Conservation (phyloP, 2,888 invertebrate species). For the Escarpia spicata region DNA sequence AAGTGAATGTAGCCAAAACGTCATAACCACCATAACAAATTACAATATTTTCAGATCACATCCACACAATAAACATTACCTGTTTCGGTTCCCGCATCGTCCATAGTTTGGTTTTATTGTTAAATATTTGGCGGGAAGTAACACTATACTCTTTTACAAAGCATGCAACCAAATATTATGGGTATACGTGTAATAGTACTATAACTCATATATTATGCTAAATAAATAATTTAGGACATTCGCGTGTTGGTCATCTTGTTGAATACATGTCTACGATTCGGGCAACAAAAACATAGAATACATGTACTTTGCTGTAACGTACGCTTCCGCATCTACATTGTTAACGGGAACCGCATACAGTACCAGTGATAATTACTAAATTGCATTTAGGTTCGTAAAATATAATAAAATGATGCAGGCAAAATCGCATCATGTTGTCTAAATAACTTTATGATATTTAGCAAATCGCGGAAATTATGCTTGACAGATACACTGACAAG, state of each 20-base stretch:
- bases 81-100: not conserved
- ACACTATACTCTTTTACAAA: not conserved
- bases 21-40: not conserved
- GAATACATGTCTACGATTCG: not conserved
- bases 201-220: too few species aligned
- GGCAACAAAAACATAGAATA: not conserved
- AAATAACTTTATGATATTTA: not conserved
- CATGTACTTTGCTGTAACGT: not conserved
- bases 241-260: not conserved
- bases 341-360: not conserved
- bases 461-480: not conserved
- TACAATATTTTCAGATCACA: not conserved
- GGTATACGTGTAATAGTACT: not conserved
- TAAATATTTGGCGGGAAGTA: slow-evolving; percentile 6
- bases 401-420: not conserved
- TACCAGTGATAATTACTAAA: not conserved
- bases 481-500: not conserved
- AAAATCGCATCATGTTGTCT: not conserved
- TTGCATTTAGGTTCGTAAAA: not conserved
- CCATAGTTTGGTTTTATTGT: not conserved
- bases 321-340: not conserved
- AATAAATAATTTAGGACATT: not conserved
- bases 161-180: not conserved
- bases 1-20: not conserved
- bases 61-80: not conserved